Evolutionary conservation across 1,140 invertebrate genomes (phyloP), one percentile per base, ranked within the genome.

Genomic region (Copidosoma floridanum): DNA sequence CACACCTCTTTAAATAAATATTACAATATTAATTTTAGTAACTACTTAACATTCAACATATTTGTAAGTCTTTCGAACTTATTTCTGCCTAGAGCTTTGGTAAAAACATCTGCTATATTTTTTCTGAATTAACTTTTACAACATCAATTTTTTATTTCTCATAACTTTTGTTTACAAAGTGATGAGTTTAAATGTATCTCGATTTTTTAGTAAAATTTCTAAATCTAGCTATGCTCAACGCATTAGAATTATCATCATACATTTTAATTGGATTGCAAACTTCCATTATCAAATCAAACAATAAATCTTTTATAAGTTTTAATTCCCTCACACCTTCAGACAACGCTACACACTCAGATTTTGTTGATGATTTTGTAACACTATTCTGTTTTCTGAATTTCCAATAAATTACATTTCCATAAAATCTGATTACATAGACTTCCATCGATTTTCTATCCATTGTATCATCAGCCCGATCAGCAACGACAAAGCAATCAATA

Each of bases 391-490:
- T 66, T 35, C 52, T 18, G 8, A 59, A 57, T 55, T 60, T 59
- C 62, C 56, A 64, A 38, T 44, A 16, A 21, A 44, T 44, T 10
- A 11, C 43, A 44, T 44, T 44, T 23, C 21, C 43, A 23, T 10
- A 62, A 21, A 62, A 70, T 40, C 51, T 61, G 23, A 75, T 73
- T 26, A 67, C 57, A 65, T 65, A 73, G 4, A 69, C 73, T 24
- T 69, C 24, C 35, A 64, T 69, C 0, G 69, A 77, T 24, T 68
- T 68, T 48, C 75, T 63, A 29, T 74, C 71, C 12, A 44, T 41
- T 20, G 14, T 21, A 68, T 72, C 63, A 21, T 68, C 67, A 10
- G 67, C 72, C 72, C 72, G 73, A 65, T 76, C 72, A 11, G 73
- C 67, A 67, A 75, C 72, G 10, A 65, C 61, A 61, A 52, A 67